These are phyloP conservation scores for Petromus typicus DNA, from an alignment of 2,113 vertebrate species.

Conservation along the genomic window DNA sequence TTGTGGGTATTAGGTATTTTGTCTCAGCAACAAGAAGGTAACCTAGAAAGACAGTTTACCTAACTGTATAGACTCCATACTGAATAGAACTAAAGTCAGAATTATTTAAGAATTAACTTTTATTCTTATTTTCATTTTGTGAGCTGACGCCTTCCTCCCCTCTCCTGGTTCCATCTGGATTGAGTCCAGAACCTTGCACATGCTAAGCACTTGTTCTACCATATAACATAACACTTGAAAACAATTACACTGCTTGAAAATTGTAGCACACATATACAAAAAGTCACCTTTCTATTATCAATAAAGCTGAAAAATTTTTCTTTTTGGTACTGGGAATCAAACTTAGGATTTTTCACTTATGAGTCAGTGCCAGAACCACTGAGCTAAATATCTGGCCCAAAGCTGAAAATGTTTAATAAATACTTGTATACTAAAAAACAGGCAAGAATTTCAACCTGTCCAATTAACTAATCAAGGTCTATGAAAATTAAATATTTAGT, in stretches of 20 bases:
- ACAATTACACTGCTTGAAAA: slow-evolving; percentile 29
- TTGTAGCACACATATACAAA: neutral
- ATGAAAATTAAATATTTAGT: neutral
- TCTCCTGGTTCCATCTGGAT: neutral
- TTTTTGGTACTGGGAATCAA: no score
- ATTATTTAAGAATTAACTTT: slow-evolving; percentile 58
- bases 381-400: no score
- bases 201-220: neutral
- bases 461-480: slow-evolving; percentile 35
- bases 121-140: no score
- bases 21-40: neutral
- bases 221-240: neutral
- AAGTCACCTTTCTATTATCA: neutral
- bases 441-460: slow-evolving; percentile 41
- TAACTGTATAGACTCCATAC: slow-evolving; percentile 17
- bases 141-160: no score
- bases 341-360: no score
- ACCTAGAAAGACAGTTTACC: neutral
- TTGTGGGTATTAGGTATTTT: neutral
- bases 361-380: no score
- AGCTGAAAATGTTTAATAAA: slow-evolving; percentile 19
- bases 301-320: neutral
- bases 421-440: slow-evolving; percentile 27
- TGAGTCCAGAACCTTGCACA: neutral
- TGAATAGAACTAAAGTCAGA: slow-evolving; percentile 15